Evolutionary conservation across 2,797 vertebrate genomes (phyloP).

Genomic region (Myiotriccus ornatus): DNA sequence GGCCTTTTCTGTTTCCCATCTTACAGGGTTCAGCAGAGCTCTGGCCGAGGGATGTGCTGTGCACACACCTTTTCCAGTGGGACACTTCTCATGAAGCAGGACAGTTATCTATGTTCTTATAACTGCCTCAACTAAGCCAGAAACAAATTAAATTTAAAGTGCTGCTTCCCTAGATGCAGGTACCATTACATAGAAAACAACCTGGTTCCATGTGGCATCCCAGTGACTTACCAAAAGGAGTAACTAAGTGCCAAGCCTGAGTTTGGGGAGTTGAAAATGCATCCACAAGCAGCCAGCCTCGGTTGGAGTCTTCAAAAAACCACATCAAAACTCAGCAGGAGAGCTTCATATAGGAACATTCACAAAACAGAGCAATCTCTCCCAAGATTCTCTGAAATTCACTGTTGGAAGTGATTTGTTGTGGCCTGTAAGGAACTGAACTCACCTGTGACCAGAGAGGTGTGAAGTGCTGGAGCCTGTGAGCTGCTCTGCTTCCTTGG

Average conservation of each 20-base stretch:
- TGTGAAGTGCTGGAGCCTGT: background rate
- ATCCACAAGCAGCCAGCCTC: background rate
- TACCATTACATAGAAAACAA: background rate
- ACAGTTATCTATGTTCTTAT: background rate
- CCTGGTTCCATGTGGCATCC: background rate
- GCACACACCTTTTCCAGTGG: background rate
- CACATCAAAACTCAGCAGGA: background rate
- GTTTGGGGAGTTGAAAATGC: background rate
- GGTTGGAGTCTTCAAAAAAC: background rate
- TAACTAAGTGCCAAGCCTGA: background rate
- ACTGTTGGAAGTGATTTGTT: background rate
- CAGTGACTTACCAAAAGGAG: background rate
- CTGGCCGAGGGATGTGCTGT: accelerated
- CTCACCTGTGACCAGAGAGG: background rate
- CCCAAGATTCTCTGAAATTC: background rate
- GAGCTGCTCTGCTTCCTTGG: background rate
- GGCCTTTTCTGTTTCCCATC: background rate
- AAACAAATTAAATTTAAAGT: background rate
- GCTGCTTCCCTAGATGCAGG: background rate
- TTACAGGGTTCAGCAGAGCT: background rate
- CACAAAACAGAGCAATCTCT: background rate
- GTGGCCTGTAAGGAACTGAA: background rate
- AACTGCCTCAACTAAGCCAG: background rate
- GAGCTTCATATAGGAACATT: background rate
- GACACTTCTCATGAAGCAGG: background rate